phyloP scores from a whole-genome alignment of 2,113 vertebrate species.

The Pipa parva region DNA sequence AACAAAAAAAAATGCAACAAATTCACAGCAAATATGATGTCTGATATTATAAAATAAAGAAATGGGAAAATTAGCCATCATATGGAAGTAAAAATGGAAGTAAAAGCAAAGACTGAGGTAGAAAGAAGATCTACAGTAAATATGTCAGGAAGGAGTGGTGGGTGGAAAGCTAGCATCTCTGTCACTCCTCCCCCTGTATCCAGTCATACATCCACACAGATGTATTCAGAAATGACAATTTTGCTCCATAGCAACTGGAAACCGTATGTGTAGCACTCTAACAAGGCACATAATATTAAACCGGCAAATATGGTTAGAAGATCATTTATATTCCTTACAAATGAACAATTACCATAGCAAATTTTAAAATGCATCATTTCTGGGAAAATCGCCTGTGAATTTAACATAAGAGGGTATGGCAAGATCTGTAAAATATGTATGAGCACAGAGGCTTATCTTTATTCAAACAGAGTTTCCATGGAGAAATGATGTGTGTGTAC shows the following conservation, averaged over 20 bases:
- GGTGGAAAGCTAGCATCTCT: slow-evolving; percentile 35
- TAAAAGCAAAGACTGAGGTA: no score
- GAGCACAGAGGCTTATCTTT: slow-evolving; percentile 42
- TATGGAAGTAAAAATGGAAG: not conserved
- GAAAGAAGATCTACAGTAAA: not conserved
- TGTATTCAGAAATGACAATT: slow-evolving; percentile 8
- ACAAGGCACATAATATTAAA: slow-evolving; percentile 18
- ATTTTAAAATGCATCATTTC: slow-evolving; percentile 1
- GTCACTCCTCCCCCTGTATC: slow-evolving; percentile 35
- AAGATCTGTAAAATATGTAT: slow-evolving; percentile 42
- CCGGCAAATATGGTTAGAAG: slow-evolving; percentile 22
- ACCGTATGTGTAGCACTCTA: not conserved
- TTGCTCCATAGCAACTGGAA: slow-evolving; percentile 29
- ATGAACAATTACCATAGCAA: slow-evolving; percentile 17
- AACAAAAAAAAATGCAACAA: no score
- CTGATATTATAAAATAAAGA: not conserved
- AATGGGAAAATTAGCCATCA: not conserved
- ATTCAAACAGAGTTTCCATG: slow-evolving; percentile 54
- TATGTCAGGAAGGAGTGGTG: slow-evolving; percentile 31
- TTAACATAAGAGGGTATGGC: not conserved
- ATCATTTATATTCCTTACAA: slow-evolving; percentile 1
- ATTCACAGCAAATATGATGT: no score
- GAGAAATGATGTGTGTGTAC: slow-evolving; percentile 27
- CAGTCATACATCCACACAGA: slow-evolving; percentile 22
- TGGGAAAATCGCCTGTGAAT: slow-evolving; percentile 7